Percentiles rank a stretch among this genome's conserved stretches.
These are phyloP conservation scores for Sapajus apella DNA, from an alignment of 2,113 vertebrate genomes.

Conservation along the genomic window DNA sequence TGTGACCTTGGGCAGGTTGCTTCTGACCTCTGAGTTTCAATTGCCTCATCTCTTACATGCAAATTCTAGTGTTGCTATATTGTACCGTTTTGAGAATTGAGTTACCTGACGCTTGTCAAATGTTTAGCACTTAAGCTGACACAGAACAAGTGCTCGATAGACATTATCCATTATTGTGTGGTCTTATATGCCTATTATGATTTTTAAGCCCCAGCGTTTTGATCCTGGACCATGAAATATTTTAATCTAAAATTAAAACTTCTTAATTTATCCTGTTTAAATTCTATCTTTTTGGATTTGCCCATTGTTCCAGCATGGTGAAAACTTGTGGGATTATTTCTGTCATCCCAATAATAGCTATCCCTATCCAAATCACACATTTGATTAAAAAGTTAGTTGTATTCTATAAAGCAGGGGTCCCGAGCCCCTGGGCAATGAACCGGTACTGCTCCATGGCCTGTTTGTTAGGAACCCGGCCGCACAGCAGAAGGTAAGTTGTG, in stretches of 20 bases:
- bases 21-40: neutral
- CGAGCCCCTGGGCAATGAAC: no score
- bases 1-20: neutral
- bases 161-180: neutral
- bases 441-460: neutral
- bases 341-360: neutral
- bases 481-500: no score
- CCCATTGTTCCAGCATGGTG: neutral
- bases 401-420: no score
- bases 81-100: neutral
- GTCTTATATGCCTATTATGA: neutral
- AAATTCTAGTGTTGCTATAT: neutral
- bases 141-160: neutral
- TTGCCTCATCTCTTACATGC: neutral
- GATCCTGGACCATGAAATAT: neutral
- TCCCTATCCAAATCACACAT: neutral
- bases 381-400: neutral
- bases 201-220: neutral
- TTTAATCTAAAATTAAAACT: neutral
- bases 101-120: neutral
- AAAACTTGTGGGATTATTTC: neutral
- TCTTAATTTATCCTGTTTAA: neutral
- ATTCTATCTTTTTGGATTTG: neutral
- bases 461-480: neutral
- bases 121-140: neutral